Percentiles rank a stretch among this genome's conserved stretches.
Conservation (phyloP, 2,888 invertebrate genomes). For the Cantharis lateralis region DNA sequence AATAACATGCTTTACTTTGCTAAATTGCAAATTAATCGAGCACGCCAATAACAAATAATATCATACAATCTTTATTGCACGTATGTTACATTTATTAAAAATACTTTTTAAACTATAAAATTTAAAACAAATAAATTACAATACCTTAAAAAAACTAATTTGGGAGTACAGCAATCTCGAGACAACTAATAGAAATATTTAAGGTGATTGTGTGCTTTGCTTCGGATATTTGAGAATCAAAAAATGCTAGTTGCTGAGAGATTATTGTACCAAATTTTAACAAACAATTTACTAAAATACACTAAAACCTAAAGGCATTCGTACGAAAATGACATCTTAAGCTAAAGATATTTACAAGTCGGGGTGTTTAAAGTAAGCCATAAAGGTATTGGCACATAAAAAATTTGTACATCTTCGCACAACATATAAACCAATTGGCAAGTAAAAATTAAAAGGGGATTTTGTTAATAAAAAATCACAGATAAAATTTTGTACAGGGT, state of each 20-base stretch:
- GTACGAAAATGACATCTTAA: background rate
- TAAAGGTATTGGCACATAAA: background rate
- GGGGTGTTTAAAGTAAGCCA: background rate
- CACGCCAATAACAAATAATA: slow-evolving; percentile 18
- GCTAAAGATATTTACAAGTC: background rate
- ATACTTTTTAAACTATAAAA: slow-evolving; percentile 11
- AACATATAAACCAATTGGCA: background rate
- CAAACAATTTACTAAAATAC: background rate
- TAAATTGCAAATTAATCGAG: slow-evolving; percentile 16
- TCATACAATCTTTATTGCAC: slow-evolving; percentile 16
- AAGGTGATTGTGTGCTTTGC: background rate
- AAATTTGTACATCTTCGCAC: background rate
- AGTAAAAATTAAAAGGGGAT: background rate
- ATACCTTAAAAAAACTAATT: background rate
- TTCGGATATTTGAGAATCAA: background rate
- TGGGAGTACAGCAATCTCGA: background rate
- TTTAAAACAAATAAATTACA: background rate
- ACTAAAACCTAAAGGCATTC: background rate
- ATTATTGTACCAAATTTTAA: background rate
- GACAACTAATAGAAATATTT: background rate
- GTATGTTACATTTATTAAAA: slow-evolving; percentile 18
- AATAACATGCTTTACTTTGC: slow-evolving; percentile 16
- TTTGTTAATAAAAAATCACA: background rate
- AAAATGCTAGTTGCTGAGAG: background rate
- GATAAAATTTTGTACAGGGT: background rate